Base-by-base conservation (phyloP, 2,113 vertebrate genomes). In the Hystrix cristata region DNA sequence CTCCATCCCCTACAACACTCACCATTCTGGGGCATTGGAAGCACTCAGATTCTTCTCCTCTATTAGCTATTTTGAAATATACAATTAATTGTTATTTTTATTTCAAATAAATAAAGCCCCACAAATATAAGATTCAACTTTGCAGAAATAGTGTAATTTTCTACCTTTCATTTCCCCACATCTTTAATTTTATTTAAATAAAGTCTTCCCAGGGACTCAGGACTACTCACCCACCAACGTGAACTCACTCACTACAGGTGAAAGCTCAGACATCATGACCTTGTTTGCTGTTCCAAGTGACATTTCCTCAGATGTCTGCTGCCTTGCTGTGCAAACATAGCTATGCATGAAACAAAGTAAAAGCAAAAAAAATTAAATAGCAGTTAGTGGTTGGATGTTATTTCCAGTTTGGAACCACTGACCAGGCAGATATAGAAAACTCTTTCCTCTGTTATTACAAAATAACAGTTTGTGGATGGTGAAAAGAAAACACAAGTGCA, bases 401-500 rank as follows among this genome's bases (percentile, higher is more conserved):
- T 98, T 99, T 98, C 98, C 97, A 98, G 98, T 98, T 98, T 98
- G 94, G 97, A 99, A 95, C 98, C 98, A 98, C 98, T 98, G 97
- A 86, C 98, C 84, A 95, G 23, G 95, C 97, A 97, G 96, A 94
- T 98, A 97, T 97, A 98, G 98, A 98, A 98, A 98, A 97, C 91
- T 98, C 97, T 98, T 97, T 96, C 98, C 94, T 98, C 97, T 98
- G 98, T 98, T 98, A 98, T 98, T 99, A 98, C 87, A 98, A 98
- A 98, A 98, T 98, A 98, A 98, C 98, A 97, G 97, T 95, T 97
- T 98, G 97, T 98, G 98, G 97, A 98, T 97, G 80, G 95, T 93
- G 97, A 98, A 98, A 98, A 98, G 95, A 97, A 98, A 98, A 99
- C 97, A 98, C 79, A 98, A 96, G 95, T 94, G 96, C 96, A 98